Base-by-base conservation (phyloP, 1,140 invertebrate species). In the Thalassaphorura encarpata region DNA sequence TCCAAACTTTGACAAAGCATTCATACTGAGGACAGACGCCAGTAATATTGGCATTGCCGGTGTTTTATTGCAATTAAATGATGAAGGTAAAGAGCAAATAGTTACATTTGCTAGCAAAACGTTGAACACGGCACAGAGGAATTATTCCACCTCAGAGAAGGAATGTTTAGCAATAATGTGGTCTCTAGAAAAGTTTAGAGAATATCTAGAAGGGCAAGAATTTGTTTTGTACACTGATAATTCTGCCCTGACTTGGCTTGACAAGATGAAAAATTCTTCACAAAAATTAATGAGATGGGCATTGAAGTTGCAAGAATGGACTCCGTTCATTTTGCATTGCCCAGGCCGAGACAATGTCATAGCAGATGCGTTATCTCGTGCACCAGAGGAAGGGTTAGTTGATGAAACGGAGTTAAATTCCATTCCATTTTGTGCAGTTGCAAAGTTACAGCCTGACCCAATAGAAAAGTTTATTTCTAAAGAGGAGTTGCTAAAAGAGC, bases 141-240 rank as follows among this genome's bases (percentile, higher is more conserved):
- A 75, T 24, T 77, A 73, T 57, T 56, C 58, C 5, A 63, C 67
- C 8, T 73, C 69, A 1, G 74, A 78, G 63, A 56, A 71, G 53
- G 75, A 80, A 70, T 62, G 75, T 36, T 58, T 79, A n/a, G 76
- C 74, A 2, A 71, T 80, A 13, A 63, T 78, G 3, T 69, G 69
- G 69, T 69, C 68, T 0, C 61, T 77, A 2, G 59, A 73, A 43
- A 66, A 75, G 29, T 78, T 77, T 57, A 42, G 70, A 56, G 54
- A 70, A 28, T 78, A 77, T 66, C 54, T 80, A 2, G 72, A 70
- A 54, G 73, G 73, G 15, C 66, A 55, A 42, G 67, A 72, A 47
- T 79, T 78, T 57, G 70, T 56, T 19, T 67, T 79, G 1, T 36
- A 70, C 3, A 78, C 74, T 3, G 75, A 80, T 56, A 72, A 79